These are phyloP conservation scores for Brachyalestes nurse DNA, from an alignment of 2,797 vertebrate genomes.

Conservation along the genomic window DNA sequence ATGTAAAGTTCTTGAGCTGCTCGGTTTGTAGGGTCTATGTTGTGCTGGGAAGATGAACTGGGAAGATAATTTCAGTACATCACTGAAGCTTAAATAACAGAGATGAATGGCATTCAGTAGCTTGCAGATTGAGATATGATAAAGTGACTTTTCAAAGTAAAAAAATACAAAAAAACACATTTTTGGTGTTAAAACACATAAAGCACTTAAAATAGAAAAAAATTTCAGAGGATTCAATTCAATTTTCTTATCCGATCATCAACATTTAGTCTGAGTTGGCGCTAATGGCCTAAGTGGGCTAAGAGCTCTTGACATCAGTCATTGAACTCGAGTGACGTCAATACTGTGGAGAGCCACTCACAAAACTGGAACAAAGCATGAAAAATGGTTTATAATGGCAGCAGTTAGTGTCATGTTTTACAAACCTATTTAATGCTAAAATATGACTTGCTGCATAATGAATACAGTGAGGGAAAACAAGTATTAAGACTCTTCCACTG, in stretches of 20 bases:
- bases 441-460: neutral
- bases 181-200: neutral
- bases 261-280: slow-evolving; percentile 10
- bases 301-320: slow-evolving; percentile 4
- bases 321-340: neutral
- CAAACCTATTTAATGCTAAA: neutral
- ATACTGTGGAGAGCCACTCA: neutral
- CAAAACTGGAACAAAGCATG: neutral
- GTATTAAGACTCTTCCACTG: too few species aligned
- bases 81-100: neutral
- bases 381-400: neutral
- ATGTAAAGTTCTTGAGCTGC: neutral
- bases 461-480: neutral
- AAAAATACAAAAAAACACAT: neutral
- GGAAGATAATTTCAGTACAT: neutral
- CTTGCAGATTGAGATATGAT: too few species aligned
- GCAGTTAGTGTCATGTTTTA: neutral
- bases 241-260: neutral
- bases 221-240: neutral
- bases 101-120: too few species aligned
- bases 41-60: neutral
- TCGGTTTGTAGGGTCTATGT: neutral
- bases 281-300: neutral
- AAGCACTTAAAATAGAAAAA: neutral
- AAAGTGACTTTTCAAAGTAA: too few species aligned